Base-by-base conservation (phyloP, 2,888 invertebrate genomes). In the Sylvicola cinctus region DNA sequence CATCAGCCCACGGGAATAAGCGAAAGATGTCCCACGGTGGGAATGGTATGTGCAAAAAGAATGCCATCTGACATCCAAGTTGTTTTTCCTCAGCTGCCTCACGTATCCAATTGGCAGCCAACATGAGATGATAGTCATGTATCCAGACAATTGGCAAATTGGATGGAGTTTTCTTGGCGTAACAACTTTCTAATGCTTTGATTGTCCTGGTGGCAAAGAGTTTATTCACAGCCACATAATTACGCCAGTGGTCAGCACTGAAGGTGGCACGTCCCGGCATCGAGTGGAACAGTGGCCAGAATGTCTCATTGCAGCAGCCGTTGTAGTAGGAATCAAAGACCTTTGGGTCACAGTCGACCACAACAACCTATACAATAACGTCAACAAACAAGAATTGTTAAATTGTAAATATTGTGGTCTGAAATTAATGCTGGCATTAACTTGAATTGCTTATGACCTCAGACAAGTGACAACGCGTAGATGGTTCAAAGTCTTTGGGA, bases 31-130 rank as follows among this genome's bases (percentile, higher is more conserved):
- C 90, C 83, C 88, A 90, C 11, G 88, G 78, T 11, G 88, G 88
- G 55, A 91, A 91, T 0, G 91, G 91, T 48, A 91, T 91, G 58
- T 91, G 91, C 39, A 91, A 65, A 59, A 91, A 91, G 62, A 91
- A 91, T 17, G 85, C 88, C 41, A 90, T 58, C 51, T 84, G 83
- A 49, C 75, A 76, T 39, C 70, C 67, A 16, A 85, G 61, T 37
- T 72, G 68, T 44, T 74, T 72, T 46, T 83, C 80, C 46, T 84
- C 84, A 1, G 77, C 78, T 46, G 73, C 72, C 59, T 84, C 80
- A 53, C 90, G 69, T 42, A 91, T 77, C 71, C 84, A 84, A 54
- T 84, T 85, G 26, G 90, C 85, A 11, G 85, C 81, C 48, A 88
- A 60, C 85, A 90, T 87, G 13, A 91, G 65, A 51, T 91, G 90